A percentile compares a stretch with the other conserved stretches of the same genome.
Conservation (phyloP, 2,888 invertebrate genomes). For the Apeira syringaria region DNA sequence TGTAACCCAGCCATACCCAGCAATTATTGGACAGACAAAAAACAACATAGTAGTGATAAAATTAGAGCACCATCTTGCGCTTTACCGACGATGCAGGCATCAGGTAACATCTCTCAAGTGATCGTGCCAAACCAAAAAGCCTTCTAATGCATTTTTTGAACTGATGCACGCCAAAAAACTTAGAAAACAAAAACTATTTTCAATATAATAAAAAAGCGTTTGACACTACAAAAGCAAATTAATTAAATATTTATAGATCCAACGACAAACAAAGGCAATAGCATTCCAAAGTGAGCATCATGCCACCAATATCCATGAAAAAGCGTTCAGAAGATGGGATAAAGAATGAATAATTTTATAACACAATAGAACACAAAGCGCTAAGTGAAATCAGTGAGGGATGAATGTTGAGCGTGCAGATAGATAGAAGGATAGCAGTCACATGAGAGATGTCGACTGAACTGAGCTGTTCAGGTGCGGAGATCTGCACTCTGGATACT, state of each 20-base stretch:
- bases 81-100: constrained; percentile 33
- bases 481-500: constrained; percentile 43
- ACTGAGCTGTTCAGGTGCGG: constrained; percentile 42
- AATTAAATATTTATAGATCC: not conserved
- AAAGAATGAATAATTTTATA: constrained; percentile 23
- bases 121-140: constrained; percentile 56
- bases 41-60: constrained; percentile 24
- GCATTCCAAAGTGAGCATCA: constrained; percentile 24
- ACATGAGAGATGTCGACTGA: constrained; percentile 81
- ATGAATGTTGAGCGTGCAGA: constrained; percentile 65
- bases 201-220: constrained; percentile 9
- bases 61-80: constrained; percentile 22
- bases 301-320: constrained; percentile 32
- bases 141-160: constrained; percentile 38
- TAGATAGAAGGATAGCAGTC: constrained; percentile 61
- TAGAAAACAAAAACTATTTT: constrained; percentile 29
- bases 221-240: constrained; percentile 19
- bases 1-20: constrained; percentile 72
- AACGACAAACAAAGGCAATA: no score
- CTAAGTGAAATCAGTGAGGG: constrained; percentile 38
- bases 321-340: constrained; percentile 43
- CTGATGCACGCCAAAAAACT: constrained; percentile 55
- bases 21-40: constrained; percentile 60
- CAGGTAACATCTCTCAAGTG: constrained; percentile 83
- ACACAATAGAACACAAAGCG: constrained; percentile 42